Percentiles rank a stretch among this genome's conserved stretches.
phyloP scores from a whole-genome alignment of 2,113 vertebrate species.

The Psophia crepitans region DNA sequence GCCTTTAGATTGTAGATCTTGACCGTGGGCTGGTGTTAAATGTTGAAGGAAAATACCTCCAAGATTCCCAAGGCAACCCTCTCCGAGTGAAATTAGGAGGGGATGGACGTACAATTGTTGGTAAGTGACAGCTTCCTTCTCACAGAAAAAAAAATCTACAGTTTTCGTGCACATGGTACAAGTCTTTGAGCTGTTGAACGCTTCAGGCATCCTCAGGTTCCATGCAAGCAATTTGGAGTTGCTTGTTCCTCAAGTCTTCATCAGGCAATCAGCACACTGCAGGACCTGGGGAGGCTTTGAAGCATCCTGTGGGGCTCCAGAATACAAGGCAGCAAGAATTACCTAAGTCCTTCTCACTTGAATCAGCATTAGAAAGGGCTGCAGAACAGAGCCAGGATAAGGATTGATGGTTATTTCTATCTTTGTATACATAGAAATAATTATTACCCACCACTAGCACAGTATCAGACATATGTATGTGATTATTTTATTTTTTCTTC shows the following conservation, averaged over 20 bases:
- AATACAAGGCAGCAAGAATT: background rate
- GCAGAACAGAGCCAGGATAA: background rate
- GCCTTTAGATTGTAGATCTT: constrained; percentile 89
- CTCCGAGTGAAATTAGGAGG: constrained; percentile 91
- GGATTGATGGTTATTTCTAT: background rate
- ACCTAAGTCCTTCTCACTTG: background rate
- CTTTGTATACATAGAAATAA: background rate
- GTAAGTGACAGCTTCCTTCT: constrained; percentile 70
- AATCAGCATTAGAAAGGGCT: background rate
- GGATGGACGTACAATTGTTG: constrained; percentile 93
- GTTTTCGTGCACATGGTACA: background rate
- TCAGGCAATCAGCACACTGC: background rate
- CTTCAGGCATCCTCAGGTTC: background rate
- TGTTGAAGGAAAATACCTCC: constrained; percentile 87
- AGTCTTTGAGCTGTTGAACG: background rate
- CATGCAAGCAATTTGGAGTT: background rate
- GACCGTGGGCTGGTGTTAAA: constrained; percentile 91
- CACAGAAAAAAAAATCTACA: background rate
- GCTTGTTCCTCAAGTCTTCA: background rate
- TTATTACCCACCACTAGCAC: background rate
- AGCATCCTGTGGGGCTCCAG: background rate
- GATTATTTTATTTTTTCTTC: background rate
- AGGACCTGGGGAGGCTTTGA: background rate
- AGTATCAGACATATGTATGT: background rate
- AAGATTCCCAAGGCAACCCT: constrained; percentile 91